A percentile compares a stretch with the other conserved stretches of the same genome.
Conservation (phyloP, 2,113 vertebrate species). For the Eleginops maclovinus region DNA sequence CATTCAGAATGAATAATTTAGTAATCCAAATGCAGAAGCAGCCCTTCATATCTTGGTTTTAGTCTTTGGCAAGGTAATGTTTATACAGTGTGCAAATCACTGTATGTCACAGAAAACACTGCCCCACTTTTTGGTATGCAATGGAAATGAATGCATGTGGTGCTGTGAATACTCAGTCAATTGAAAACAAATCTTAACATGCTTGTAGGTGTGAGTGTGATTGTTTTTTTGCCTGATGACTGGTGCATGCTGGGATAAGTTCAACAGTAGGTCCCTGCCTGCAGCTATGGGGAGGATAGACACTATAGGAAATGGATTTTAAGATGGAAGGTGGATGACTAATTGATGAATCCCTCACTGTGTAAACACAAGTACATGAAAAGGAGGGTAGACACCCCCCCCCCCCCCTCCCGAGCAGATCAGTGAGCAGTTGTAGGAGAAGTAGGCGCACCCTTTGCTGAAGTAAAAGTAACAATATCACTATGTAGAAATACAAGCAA, state of each 20-base stretch:
- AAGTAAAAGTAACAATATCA: not conserved
- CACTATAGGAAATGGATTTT: conserved; percentile 2
- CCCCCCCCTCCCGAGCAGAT: not conserved
- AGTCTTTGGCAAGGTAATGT: not conserved
- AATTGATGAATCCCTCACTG: conserved; percentile 18
- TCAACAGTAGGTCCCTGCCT: not conserved
- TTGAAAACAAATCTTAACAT: not conserved
- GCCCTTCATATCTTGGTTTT: conserved; percentile 12
- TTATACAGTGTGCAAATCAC: not conserved
- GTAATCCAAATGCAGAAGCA: conserved; percentile 12
- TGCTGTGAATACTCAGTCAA: not conserved
- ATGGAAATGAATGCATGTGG: not conserved
- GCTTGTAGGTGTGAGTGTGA: not conserved
- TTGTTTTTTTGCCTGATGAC: not conserved
- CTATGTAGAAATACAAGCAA: too few relatives aligned
- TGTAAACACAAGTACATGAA: not conserved
- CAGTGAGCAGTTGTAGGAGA: not conserved
- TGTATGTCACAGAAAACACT: not conserved
- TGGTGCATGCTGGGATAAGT: conserved; percentile 5
- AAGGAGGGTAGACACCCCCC: not conserved
- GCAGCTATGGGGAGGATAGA: not conserved
- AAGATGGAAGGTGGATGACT: not conserved
- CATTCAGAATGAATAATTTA: conserved; percentile 63
- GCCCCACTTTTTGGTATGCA: not conserved
- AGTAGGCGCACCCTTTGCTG: not conserved